Base-by-base conservation (phyloP, 1,140 invertebrate genomes). In the Tetragonula clypearis region DNA sequence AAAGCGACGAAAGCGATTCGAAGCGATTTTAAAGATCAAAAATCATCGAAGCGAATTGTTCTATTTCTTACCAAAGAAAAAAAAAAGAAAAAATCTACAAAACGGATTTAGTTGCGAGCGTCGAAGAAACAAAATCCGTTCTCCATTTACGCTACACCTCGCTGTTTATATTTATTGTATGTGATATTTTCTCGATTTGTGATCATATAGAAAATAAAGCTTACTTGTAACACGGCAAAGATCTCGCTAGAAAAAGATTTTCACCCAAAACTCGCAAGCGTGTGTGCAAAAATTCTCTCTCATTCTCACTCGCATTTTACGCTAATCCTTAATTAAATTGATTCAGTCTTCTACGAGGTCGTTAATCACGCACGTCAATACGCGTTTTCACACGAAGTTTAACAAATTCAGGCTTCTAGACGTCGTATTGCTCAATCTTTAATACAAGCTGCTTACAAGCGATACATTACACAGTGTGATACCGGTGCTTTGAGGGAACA, bases 391-490 rank as follows among this genome's bases (percentile, higher is more conserved):
- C 30, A 62, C 35, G 35, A 85, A 80, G 65, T 87, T 73, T 66
- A 21, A 17, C 66, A 71, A 80, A 75, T 68, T 84, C 68, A 30
- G 15, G 19, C 11, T n/a, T n/a, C 62, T 76, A 14, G 11, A 23
- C 0, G 55, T 79, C 30, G 49, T 53, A 58, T 75, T 73, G 75
- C 41, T 53, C 53, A 21, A 66, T 15, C 1, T 86, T 76, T 82
- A 74, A 86, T 75, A 69, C 68, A 84, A 71, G 15, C 58, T 41
- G 74, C 65, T 74, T 35, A 23, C 73, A 76, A 75, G 62, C 41
- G 49, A 23, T 72, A 26, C 30, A 14, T 72, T 49, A 49, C 41
- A 73, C 35, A 9, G 66, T 72, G 26, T 5, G 53, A 35, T 26
- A 8, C 41, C n/a, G 14, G 23, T 41, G 53, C 49, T 65, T 49